These are phyloP conservation scores for Rhadinocentrus ornatus DNA, from an alignment of 2,797 vertebrate species.

Conservation along the genomic window DNA sequence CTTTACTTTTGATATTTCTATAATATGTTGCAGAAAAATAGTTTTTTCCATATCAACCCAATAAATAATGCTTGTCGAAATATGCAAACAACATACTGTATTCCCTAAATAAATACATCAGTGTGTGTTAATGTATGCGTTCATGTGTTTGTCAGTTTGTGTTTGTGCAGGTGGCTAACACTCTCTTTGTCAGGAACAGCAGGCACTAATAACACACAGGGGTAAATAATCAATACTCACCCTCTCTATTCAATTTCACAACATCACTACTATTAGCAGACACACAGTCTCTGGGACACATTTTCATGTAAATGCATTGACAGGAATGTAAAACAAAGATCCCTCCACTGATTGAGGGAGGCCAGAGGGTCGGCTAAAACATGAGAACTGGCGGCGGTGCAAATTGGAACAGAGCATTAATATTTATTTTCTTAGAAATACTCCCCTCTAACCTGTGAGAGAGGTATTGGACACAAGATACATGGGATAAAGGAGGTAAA, in stretches of 20 bases:
- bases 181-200: conserved; percentile 70
- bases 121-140: conserved; percentile 9
- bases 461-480: conserved; percentile 53
- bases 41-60: conserved; percentile 22
- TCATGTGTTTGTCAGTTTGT: conserved; percentile 34
- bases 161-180: conserved; percentile 61
- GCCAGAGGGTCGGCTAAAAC: conserved; percentile 64
- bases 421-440: conserved; percentile 69
- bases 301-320: conserved; percentile 30
- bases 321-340: conserved; percentile 56
- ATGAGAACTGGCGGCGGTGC: conserved; percentile 38
- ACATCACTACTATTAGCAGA: conserved; percentile 63
- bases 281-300: conserved; percentile 20
- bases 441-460: conserved; percentile 41
- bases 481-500: conserved; percentile 25
- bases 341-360: conserved; percentile 60
- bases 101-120: conserved; percentile 35
- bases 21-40: conserved; percentile 35
- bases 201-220: conserved; percentile 79
- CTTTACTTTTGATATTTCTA: conserved; percentile 49
- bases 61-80: conserved; percentile 46
- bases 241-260: conserved; percentile 81
- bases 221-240: conserved; percentile 79
- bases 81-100: conserved; percentile 48
- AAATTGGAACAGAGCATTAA: conserved; percentile 64